Evolutionary conservation across 1,140 invertebrate species (phyloP).

Genomic region (Aporrectodea caliginosa): DNA sequence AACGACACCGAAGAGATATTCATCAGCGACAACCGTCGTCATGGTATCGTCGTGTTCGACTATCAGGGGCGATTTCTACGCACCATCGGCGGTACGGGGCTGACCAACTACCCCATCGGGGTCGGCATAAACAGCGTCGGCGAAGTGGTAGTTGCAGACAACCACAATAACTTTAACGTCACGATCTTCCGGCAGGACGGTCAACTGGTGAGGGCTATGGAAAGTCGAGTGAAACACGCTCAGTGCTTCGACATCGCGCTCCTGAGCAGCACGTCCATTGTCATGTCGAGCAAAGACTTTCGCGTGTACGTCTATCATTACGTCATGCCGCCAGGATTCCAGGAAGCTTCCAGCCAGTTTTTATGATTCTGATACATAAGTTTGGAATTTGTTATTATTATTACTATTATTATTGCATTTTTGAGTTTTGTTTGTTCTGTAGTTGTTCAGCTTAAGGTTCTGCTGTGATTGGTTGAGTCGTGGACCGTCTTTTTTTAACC

Average conservation of each 20-base stretch:
- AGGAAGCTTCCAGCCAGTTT: too few relatives aligned
- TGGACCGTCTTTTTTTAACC: too few relatives aligned
- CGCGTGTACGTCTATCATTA: slow-evolving; percentile 98
- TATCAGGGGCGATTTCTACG: slow-evolving; percentile 96
- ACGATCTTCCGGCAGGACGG: slow-evolving; percentile 84
- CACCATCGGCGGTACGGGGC: slow-evolving; percentile 96
- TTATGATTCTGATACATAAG: too few relatives aligned
- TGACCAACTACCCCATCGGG: slow-evolving; percentile 99
- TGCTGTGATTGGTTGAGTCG: too few relatives aligned
- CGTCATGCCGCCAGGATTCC: slow-evolving; percentile 35
- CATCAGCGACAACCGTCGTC: slow-evolving; percentile 98
- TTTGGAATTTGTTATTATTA: too few relatives aligned
- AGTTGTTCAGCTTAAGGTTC: too few relatives aligned
- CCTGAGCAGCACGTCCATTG: slow-evolving; percentile 93
- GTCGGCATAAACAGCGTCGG: slow-evolving; percentile 95
- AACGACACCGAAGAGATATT: slow-evolving; percentile 99
- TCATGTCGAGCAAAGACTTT: slow-evolving; percentile 98
- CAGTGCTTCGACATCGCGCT: slow-evolving; percentile 99
- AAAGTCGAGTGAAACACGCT: slow-evolving; percentile 98
- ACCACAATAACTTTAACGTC: slow-evolving; percentile 99
- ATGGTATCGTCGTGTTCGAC: slow-evolving; percentile 99
- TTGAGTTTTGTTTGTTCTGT: too few relatives aligned
- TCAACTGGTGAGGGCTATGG: slow-evolving; percentile 88
- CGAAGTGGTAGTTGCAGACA: slow-evolving; percentile 97
- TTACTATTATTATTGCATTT: too few relatives aligned